Evolutionary conservation across 1,140 invertebrate genomes (phyloP), one percentile per base, ranked within the genome.

Genomic region (Acromyrmex charruanus): DNA sequence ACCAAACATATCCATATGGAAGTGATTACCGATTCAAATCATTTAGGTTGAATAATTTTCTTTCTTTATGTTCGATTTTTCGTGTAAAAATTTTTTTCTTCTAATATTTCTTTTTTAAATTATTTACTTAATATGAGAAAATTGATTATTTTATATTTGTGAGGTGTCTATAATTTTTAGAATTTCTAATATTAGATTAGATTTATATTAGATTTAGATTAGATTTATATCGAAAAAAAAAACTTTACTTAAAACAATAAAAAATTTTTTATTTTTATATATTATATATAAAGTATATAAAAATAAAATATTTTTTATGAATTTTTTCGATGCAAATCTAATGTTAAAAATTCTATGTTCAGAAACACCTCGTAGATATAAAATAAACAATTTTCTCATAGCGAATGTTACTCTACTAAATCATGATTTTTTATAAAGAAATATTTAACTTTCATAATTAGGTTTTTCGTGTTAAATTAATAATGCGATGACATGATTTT

Each of bases 401-500:
- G 21, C 6, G 7, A 65, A 9, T 51, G 2, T 65, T 65, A 66
- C 31, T 65, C 3, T 31, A 5, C 1, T 39, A 31, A 14, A 51
- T 35, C 2, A 35, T 12, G 3, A 1, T 18, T 77, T 69, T 39
- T 55, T 12, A 14, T 35, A 25, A 68, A 25, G 12, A 4, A 68
- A 81, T 6, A 2, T 81, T 25, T 21, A 35, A 63, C n/a, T 35
- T 49, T 61, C 4, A 21, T n/a, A 14, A 10, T 59, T 31, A 59
- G 49, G 59, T 61, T 49, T 74, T 84, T 44, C 18, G 35, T 31
- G 14, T 75, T 75, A 61, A 75, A 75, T 51, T 7, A 74, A 82
- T 55, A 81, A 61, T 61, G 12, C 7, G 12, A 16, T 59, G 77
- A 80, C 39, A 39, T 61, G 39, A 58, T 61, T 18, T 28, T 82